Evolutionary conservation across 2,797 vertebrate species (phyloP), one percentile per base, ranked within the genome.

Genomic region (Geotrypetes seraphini): DNA sequence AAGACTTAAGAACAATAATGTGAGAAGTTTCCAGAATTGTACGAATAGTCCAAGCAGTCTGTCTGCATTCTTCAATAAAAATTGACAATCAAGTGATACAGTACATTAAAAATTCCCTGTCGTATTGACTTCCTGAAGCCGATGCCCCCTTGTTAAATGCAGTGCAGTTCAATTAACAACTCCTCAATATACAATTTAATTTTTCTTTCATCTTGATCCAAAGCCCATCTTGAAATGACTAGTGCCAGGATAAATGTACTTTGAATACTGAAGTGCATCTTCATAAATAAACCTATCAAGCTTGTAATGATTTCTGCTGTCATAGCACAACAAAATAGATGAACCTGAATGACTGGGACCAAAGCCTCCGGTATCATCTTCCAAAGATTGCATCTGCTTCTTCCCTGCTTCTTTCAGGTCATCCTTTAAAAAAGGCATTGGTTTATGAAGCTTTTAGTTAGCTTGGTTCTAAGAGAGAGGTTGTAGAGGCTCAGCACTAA

Each of bases 191-290:
- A 74, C 71, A 71, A 75, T 81, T 85, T 84, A 82, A 83, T 86
- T 82, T 83, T 84, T 79, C 82, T 81, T 88, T 88, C 81, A 83
- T 87, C 80, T 85, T 74, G 80, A 80, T 82, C 80, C 75, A 71
- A 65, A 62, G 75, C 62, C 7, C 30, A 63, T 72, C 66, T 71
- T 55, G 50, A 75, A 74, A 75, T 75, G 66, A 76, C 42, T 61
- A 68, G 72, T 68, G 63, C 50, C 45, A 38, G 60, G 74, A 79
- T 66, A 66, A 70, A 81, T 71, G 66, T 69, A 51, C 53, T 75
- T 76, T 63, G 75, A 80, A 84, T 81, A 75, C 54, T 53, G 73
- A 67, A 72, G 73, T 47, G 45, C 69, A 68, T 50, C 61, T 61
- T 85, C 72, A 74, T 63, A 81, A 79, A 73, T 65, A 77, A 66